Percentiles rank a stretch among this genome's conserved stretches.
These are phyloP conservation scores for Ooceraea biroi DNA, from an alignment of 1,140 invertebrate species.

Conservation along the genomic window DNA sequence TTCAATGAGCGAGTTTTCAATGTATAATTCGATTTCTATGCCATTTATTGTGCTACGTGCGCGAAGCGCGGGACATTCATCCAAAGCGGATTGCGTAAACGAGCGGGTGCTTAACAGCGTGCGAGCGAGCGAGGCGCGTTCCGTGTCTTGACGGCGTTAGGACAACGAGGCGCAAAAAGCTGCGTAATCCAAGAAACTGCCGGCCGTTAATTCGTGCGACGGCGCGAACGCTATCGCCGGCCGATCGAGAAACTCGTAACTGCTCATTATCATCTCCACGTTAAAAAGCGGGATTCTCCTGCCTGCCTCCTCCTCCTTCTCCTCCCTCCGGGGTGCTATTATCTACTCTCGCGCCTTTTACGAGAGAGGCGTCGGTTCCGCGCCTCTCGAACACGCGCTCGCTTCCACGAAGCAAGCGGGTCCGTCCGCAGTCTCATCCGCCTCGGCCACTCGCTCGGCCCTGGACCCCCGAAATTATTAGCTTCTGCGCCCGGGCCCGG, in stretches of 20 bases:
- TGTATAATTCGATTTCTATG: constrained; percentile 41
- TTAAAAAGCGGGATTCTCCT: constrained; percentile 51
- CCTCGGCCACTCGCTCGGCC: constrained; percentile 10
- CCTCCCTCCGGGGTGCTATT: neutral
- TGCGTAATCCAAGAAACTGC: constrained; percentile 23
- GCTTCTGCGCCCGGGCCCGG: constrained; percentile 39
- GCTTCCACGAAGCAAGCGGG: constrained; percentile 53
- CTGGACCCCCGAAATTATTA: constrained; percentile 66
- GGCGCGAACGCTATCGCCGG: constrained; percentile 47
- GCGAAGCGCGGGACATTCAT: neutral
- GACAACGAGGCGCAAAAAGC: constrained; percentile 50
- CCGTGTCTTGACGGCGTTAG: neutral
- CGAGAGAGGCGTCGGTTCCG: constrained; percentile 24
- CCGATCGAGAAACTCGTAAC: constrained; percentile 55
- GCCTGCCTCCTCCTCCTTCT: too few species aligned
- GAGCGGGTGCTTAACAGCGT: constrained; percentile 8
- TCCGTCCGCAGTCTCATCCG: neutral
- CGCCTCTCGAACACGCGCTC: constrained; percentile 25
- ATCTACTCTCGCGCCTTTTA: constrained; percentile 39
- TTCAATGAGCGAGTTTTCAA: constrained; percentile 44
- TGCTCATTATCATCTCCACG: constrained; percentile 54
- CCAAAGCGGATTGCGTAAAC: constrained; percentile 11
- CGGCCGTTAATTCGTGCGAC: constrained; percentile 41
- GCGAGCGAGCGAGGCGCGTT: neutral
- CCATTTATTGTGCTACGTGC: neutral